These are phyloP conservation scores for Rhodinocichla rosea DNA, from an alignment of 2,113 vertebrate genomes.

Conservation along the genomic window DNA sequence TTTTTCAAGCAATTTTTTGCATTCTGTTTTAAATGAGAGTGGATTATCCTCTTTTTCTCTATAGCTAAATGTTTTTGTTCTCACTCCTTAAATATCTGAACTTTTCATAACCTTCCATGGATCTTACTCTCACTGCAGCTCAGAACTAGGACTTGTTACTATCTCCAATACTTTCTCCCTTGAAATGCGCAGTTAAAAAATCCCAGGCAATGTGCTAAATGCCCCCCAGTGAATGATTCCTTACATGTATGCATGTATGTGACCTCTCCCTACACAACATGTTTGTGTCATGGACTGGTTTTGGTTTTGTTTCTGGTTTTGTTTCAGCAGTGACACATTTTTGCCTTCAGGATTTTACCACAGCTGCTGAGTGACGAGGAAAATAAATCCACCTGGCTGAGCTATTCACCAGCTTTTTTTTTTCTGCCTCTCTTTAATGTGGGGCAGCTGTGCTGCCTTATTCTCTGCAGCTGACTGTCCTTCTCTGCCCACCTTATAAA, in stretches of 20 bases:
- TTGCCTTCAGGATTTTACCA: not conserved
- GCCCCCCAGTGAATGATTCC: not conserved
- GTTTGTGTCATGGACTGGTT: not conserved
- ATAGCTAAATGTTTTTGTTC: not conserved
- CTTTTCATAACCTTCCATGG: not conserved
- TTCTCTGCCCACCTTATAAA: not conserved
- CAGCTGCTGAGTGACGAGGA: not conserved
- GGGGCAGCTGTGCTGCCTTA: not conserved
- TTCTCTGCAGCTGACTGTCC: slow-evolving; percentile 13
- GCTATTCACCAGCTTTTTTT: not conserved
- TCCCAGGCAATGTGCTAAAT: not conserved
- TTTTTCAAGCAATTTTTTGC: not conserved
- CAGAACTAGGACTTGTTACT: not conserved
- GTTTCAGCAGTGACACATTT: not conserved
- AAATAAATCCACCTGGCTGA: not conserved
- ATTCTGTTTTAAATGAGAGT: not conserved
- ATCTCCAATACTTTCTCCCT: not conserved
- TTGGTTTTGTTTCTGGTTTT: not conserved
- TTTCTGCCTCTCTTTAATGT: not conserved
- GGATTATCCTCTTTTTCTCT: not conserved
- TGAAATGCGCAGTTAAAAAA: not conserved
- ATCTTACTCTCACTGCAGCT: not conserved
- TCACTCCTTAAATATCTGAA: not conserved
- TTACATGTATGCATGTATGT: not conserved
- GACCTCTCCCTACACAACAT: not conserved